phyloP scores from a whole-genome alignment of 2,797 vertebrate species.

The Lacerta bilineata region DNA sequence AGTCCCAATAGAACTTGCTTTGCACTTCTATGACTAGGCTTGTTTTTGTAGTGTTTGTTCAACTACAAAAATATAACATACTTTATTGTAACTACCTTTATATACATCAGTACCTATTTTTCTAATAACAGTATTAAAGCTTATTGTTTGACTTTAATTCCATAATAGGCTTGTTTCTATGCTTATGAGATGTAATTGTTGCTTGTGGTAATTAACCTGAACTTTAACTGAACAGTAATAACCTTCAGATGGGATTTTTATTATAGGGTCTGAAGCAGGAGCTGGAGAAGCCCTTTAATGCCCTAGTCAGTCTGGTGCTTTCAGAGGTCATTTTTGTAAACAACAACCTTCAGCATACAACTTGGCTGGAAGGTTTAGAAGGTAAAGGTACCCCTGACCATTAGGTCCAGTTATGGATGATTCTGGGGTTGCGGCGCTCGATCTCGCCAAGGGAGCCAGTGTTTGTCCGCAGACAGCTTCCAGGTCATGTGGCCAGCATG shows the following conservation, averaged over 20 bases:
- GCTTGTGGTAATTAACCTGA: slow-evolving; percentile 48
- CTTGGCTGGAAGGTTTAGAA: neutral
- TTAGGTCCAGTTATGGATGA: no score
- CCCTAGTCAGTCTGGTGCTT: neutral
- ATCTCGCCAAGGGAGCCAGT: no score
- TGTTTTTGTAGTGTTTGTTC: slow-evolving; percentile 71
- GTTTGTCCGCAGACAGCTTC: no score
- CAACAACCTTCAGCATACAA: neutral
- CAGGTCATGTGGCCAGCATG: no score
- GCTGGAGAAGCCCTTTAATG: neutral
- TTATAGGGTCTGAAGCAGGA: neutral
- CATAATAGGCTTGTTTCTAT: slow-evolving; percentile 71
- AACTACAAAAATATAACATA: slow-evolving; percentile 66
- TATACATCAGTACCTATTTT: slow-evolving; percentile 78
- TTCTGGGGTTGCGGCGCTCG: no score
- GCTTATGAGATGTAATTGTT: slow-evolving; percentile 57
- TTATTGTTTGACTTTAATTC: slow-evolving; percentile 73
- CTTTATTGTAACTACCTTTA: slow-evolving; percentile 76
- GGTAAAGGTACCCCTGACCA: no score
- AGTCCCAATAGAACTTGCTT: slow-evolving; percentile 57
- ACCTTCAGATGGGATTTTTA: neutral
- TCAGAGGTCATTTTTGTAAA: neutral
- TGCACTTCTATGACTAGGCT: slow-evolving; percentile 64
- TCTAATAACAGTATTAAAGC: slow-evolving; percentile 77
- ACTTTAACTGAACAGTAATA: neutral